These are phyloP conservation scores for Isurus oxyrinchus DNA, from an alignment of 2,113 vertebrate genomes.

Conservation along the genomic window DNA sequence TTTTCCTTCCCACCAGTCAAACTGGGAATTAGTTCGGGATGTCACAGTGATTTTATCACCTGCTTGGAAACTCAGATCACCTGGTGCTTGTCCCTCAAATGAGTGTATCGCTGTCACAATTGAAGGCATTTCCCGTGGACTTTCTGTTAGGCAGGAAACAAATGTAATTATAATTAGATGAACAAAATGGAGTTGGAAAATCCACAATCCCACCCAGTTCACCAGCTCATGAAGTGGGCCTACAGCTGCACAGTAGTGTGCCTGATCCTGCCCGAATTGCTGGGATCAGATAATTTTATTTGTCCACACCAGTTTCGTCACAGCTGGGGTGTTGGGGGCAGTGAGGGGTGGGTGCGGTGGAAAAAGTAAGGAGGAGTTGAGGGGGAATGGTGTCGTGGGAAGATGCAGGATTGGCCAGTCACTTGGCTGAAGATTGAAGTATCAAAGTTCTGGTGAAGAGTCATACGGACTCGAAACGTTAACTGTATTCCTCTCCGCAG, in stretches of 20 bases:
- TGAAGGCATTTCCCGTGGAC: slow-evolving; percentile 40
- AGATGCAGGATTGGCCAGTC: not conserved
- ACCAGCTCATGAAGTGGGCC: not conserved
- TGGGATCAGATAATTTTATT: not conserved
- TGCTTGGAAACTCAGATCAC: slow-evolving; percentile 76
- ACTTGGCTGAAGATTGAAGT: not conserved
- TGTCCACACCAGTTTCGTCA: not conserved
- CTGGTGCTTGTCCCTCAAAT: slow-evolving; percentile 76
- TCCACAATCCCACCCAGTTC: not conserved
- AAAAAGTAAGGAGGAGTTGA: no score
- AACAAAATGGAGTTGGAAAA: not conserved
- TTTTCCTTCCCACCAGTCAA: slow-evolving; percentile 95
- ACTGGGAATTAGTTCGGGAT: slow-evolving; percentile 78
- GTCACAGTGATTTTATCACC: slow-evolving; percentile 80
- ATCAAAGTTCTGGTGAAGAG: not conserved
- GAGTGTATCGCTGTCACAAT: slow-evolving; percentile 71
- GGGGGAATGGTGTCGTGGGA: not conserved
- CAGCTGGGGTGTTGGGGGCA: not conserved
- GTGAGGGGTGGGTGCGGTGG: not conserved
- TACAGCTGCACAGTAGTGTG: not conserved
- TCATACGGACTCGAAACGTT: no score
- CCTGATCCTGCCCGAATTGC: not conserved
- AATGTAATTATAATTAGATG: not conserved
- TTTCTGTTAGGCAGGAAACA: slow-evolving; percentile 45
- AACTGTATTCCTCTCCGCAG: no score